Evolutionary conservation across 2,797 vertebrate genomes (phyloP).

Genomic region (Setipinna tenuifilis): DNA sequence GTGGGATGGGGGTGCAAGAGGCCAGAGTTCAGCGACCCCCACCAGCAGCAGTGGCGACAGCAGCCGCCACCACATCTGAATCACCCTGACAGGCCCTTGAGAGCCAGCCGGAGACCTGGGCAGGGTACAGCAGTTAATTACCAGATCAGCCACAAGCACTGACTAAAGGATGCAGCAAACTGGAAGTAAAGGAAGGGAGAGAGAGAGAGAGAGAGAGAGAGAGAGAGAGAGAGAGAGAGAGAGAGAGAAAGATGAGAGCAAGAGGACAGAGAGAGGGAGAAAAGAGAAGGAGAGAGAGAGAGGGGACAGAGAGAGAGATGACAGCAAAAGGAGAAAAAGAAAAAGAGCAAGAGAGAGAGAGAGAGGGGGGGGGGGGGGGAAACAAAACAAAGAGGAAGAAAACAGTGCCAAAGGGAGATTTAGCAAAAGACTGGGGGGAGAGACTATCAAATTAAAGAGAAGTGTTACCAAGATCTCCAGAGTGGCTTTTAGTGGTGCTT

Average conservation of each 20-base stretch:
- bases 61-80: neutral
- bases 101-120: neutral
- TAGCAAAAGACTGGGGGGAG: neutral
- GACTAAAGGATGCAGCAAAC: neutral
- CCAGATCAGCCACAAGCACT: slow-evolving; percentile 4
- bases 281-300: neutral
- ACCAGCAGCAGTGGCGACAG: neutral
- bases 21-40: neutral
- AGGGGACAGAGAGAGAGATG: neutral
- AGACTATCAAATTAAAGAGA: neutral
- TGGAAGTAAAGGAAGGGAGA: no score
- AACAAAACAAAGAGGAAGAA: neutral
- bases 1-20: neutral
- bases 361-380: no score
- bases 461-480: neutral
- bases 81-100: neutral
- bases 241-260: no score
- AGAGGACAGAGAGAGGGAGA: no score
- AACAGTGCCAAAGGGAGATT: neutral
- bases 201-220: no score
- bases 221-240: no score
- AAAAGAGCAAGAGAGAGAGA: no score
- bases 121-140: slow-evolving; percentile 10
- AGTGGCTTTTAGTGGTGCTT: neutral
- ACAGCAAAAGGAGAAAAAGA: neutral